Evolutionary conservation across 2,113 vertebrate species (phyloP), one percentile per base, ranked within the genome.

Genomic region (Semnornis frantzii): DNA sequence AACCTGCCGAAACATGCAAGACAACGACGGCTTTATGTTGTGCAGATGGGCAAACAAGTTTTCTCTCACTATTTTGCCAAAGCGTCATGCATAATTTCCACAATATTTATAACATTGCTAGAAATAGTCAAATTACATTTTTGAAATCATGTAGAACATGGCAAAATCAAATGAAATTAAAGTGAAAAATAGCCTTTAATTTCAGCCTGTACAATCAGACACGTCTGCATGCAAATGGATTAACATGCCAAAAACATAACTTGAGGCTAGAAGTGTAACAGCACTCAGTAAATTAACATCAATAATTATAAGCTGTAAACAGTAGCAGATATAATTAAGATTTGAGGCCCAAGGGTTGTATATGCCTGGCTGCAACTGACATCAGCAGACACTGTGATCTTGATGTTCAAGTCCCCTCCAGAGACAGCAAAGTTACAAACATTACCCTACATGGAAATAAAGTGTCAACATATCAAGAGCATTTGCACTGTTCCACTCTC

Each of bases 221-320:
- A 28, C 9, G 59, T 63, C 52, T 79, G 80, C 87, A 79, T 85
- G 66, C 76, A 94, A 91, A 82, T 39, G 65, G 95, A 94, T 96
- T 83, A 84, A 77, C 60, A 84, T 86, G 88, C 89, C 85, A 94
- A 97, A 93, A 85, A 85, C 91, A 55, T 60, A 86, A 96, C 96
- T 96, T 82, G 77, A 75, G 96, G 95, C 87, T 50, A 91, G 94
- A 84, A 92, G 87, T 88, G 89, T 87, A 96, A 93, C 94, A 93
- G 95, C 95, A 93, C 95, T 94, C 94, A 59, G 92, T 83, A 96
- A 96, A 95, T 97, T 97, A 97, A 91, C 85, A 96, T 96, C 76
- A 87, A 95, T 97, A 96, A 97, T 97, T 96, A 95, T 96, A 94
- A 95, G 70, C 95, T 94, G 92, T 95, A 97, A 97, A 97, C 96